These are phyloP conservation scores for Nymphalis io DNA, from an alignment of 1,140 invertebrate genomes.

Conservation along the genomic window DNA sequence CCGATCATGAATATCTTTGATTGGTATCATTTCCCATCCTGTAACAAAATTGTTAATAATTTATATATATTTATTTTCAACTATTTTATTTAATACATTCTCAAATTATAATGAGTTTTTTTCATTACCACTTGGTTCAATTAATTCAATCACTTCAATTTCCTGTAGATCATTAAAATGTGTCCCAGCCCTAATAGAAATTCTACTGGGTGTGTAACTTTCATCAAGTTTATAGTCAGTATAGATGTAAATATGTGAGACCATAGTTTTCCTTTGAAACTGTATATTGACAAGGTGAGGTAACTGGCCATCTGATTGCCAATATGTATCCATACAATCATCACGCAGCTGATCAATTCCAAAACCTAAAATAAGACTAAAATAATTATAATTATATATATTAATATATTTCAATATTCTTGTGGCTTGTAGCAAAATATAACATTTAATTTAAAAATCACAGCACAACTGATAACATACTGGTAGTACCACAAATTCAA, in stretches of 20 bases:
- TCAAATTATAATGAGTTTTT: constrained; percentile 5
- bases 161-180: constrained; percentile 99
- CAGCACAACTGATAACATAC: no score
- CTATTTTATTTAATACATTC: constrained; percentile 7
- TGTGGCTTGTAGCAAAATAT: no score
- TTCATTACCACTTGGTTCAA: constrained; percentile 89
- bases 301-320: constrained; percentile 99
- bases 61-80: background rate
- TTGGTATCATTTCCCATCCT: constrained; percentile 97
- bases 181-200: constrained; percentile 96
- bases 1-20: constrained; percentile 93
- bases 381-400: no score
- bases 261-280: constrained; percentile 96
- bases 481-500: no score
- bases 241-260: constrained; percentile 97
- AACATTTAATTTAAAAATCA: no score
- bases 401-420: no score
- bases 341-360: constrained; percentile 98
- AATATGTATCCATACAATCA: constrained; percentile 97
- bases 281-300: constrained; percentile 99
- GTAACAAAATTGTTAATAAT: constrained; percentile 44
- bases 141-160: constrained; percentile 96
- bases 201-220: constrained; percentile 98
- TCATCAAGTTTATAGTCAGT: constrained; percentile 99
- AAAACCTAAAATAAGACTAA: constrained; percentile 86